These are phyloP conservation scores for Plectrocnemia conspersa DNA, from an alignment of 1,140 invertebrate genomes.

Conservation along the genomic window DNA sequence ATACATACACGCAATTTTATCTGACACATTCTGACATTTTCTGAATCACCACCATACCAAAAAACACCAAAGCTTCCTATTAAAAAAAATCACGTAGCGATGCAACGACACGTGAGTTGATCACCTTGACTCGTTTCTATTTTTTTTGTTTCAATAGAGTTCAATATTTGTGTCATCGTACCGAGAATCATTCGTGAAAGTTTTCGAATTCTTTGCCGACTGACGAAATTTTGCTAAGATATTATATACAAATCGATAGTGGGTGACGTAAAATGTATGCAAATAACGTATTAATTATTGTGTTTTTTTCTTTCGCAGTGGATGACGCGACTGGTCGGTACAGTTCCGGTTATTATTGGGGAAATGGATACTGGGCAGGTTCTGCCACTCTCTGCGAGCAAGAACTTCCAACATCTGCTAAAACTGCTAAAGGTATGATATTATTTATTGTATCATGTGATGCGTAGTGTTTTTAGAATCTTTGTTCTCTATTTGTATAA, in stretches of 20 bases:
- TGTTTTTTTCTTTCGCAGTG: conserved; percentile 54
- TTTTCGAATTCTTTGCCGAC: neutral
- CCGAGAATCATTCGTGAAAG: neutral
- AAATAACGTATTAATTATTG: too few species aligned
- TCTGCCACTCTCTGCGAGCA: conserved; percentile 69
- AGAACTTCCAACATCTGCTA: conserved; percentile 35
- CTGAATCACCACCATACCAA: too few species aligned
- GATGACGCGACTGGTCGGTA: conserved; percentile 76
- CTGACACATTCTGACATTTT: too few species aligned
- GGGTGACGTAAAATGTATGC: neutral
- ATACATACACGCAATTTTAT: too few species aligned
- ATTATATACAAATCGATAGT: neutral
- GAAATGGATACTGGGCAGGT: conserved; percentile 76
- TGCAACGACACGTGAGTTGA: too few species aligned
- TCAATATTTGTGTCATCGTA: conserved; percentile 10
- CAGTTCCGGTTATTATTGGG: conserved; percentile 75
- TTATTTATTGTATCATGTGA: too few species aligned
- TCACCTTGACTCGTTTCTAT: conserved; percentile 4
- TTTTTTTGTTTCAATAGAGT: conserved; percentile 11
- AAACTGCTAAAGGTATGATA: conserved; percentile 1
- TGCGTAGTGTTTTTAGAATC: too few species aligned
- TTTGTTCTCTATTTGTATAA: too few species aligned
- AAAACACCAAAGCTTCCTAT: too few species aligned
- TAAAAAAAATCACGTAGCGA: too few species aligned
- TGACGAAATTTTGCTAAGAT: too few species aligned